Conservation (phyloP, 2,113 vertebrate species). For the Picathartes gymnocephalus region DNA sequence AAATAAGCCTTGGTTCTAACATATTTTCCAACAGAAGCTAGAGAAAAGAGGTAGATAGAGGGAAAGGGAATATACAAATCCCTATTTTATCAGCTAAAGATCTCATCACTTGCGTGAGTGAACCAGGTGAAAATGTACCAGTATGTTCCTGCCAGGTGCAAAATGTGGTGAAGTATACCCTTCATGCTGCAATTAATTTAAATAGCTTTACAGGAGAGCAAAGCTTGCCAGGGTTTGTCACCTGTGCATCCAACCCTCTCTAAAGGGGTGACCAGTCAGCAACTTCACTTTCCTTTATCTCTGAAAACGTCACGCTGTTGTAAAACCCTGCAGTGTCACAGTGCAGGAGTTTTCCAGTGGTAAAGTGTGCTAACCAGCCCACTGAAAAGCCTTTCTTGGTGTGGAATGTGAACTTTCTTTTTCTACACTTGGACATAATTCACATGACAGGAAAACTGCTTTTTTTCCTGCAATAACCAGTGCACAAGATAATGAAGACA, state of each 20-base stretch:
- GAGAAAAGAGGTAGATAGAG: background rate
- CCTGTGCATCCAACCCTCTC: background rate
- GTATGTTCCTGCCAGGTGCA: background rate
- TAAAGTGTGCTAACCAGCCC: background rate
- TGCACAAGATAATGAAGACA: background rate
- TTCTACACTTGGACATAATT: background rate
- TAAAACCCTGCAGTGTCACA: background rate
- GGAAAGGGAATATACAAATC: background rate
- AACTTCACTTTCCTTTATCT: background rate
- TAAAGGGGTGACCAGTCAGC: background rate
- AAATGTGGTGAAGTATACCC: background rate
- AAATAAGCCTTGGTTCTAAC: background rate
- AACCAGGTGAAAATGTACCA: background rate
- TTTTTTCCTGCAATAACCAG: background rate
- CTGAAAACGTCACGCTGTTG: background rate
- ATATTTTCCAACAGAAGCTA: background rate
- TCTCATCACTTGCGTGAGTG: background rate
- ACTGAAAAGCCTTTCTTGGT: background rate
- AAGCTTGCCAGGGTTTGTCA: background rate
- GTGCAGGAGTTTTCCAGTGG: background rate
- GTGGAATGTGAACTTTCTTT: background rate
- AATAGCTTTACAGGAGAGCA: background rate
- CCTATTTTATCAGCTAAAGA: background rate
- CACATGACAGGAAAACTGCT: background rate
- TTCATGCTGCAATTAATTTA: background rate